phyloP scores from a whole-genome alignment of 2,797 vertebrate genomes.

The Gymnoscopelus microlampas region DNA sequence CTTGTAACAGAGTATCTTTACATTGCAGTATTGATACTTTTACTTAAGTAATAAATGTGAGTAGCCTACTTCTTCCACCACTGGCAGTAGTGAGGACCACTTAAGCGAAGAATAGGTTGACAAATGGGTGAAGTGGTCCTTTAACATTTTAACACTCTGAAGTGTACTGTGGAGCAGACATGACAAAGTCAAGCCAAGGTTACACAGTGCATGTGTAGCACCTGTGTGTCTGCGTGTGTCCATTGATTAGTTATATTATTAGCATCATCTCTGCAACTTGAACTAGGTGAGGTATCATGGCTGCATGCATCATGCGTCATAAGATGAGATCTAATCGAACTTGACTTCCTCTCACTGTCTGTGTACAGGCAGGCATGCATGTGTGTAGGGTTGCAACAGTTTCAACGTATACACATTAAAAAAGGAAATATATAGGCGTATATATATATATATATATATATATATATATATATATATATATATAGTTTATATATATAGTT shows the following conservation, averaged over 20 bases:
- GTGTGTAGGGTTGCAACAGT: constrained; percentile 7
- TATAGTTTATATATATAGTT: too few species aligned
- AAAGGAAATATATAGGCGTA: too few species aligned
- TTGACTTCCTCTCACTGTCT: constrained; percentile 3
- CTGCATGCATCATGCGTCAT: constrained; percentile 28
- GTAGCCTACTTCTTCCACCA: too few species aligned
- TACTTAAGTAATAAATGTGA: too few species aligned
- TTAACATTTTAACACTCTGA: neutral
- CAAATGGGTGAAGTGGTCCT: too few species aligned
- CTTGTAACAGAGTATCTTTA: too few species aligned
- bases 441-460: too few species aligned
- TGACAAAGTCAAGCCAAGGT: constrained; percentile 62
- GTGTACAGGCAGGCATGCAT: constrained; percentile 16
- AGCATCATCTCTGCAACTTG: constrained; percentile 50
- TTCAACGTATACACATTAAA: too few species aligned
- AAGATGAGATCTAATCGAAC: constrained; percentile 26
- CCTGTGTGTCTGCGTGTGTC: neutral
- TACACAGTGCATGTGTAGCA: neutral
- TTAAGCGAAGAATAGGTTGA: too few species aligned
- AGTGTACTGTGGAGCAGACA: constrained; percentile 42
- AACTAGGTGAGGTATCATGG: constrained; percentile 45
- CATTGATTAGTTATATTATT: constrained; percentile 68
- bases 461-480: too few species aligned
- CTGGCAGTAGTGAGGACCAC: too few species aligned
- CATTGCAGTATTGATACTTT: too few species aligned